Evolutionary conservation across 1,140 invertebrate genomes (phyloP).

Genomic region (Whitmania pigra): DNA sequence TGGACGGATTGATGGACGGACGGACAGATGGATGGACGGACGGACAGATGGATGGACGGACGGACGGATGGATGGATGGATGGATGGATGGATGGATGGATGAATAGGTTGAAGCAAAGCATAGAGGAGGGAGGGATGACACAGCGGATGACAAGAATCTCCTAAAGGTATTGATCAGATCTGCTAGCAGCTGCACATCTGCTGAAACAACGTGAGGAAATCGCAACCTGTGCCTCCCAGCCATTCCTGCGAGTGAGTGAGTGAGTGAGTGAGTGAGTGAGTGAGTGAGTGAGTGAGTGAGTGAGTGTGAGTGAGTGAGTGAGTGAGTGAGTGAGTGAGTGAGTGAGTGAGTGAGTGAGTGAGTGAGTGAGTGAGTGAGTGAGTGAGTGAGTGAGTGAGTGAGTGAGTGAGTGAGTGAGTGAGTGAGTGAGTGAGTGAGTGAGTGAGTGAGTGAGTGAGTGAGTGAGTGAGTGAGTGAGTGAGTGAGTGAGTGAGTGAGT

Average conservation of each 20-base stretch:
- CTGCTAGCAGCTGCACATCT: too few species aligned
- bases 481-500: slow-evolving; percentile 13
- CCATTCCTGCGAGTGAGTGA: slow-evolving; percentile 17
- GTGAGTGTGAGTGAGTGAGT: slow-evolving; percentile 10
- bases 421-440: slow-evolving; percentile 9
- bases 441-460: slow-evolving; percentile 13
- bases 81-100: too few species aligned
- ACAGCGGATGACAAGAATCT: too few species aligned
- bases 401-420: slow-evolving; percentile 13
- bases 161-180: too few species aligned
- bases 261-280: slow-evolving; percentile 24
- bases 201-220: too few species aligned
- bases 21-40: too few species aligned
- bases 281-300: slow-evolving; percentile 21
- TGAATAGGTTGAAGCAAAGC: too few species aligned
- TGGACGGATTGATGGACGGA: too few species aligned
- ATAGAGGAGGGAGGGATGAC: too few species aligned
- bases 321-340: slow-evolving; percentile 14
- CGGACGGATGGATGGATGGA: too few species aligned
- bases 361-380: slow-evolving; percentile 14
- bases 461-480: slow-evolving; percentile 10
- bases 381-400: slow-evolving; percentile 14
- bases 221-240: slow-evolving; percentile 1
- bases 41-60: too few species aligned
- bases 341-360: slow-evolving; percentile 12